These are phyloP conservation scores for Lepidocolaptes lacrymiger DNA, from an alignment of 2,797 vertebrate genomes.

Conservation along the genomic window DNA sequence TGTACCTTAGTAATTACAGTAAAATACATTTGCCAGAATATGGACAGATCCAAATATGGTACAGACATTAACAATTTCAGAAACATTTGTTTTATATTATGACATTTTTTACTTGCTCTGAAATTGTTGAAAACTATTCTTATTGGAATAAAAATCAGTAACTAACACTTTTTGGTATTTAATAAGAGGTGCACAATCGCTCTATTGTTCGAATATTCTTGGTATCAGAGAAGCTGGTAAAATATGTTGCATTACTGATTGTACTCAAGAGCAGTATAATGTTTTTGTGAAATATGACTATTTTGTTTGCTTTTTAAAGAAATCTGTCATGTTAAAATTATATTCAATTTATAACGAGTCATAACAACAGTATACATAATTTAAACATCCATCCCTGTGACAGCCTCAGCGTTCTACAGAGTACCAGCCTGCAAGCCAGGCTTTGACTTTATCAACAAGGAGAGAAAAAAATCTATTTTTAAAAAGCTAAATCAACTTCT, in stretches of 20 bases:
- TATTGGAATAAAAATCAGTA: background rate
- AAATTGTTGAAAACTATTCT: background rate
- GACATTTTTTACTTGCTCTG: background rate
- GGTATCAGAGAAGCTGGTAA: background rate
- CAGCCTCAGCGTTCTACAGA: background rate
- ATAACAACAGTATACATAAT: background rate
- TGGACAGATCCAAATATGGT: background rate
- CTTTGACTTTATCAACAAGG: constrained; percentile 23
- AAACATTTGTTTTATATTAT: background rate
- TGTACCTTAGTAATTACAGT: background rate
- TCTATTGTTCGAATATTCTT: background rate
- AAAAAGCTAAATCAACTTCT: background rate
- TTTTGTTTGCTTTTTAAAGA: background rate
- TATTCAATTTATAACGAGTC: background rate
- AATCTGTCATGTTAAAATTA: background rate
- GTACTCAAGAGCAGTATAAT: fast-evolving
- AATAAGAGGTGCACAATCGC: background rate
- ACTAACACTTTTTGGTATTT: background rate
- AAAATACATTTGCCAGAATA: background rate
- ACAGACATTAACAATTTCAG: background rate
- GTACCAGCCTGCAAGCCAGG: background rate
- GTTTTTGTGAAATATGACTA: background rate
- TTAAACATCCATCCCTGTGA: background rate
- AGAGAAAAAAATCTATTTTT: constrained; percentile 2
- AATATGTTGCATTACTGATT: background rate